Conservation (phyloP, 1,140 invertebrate genomes). For the Helicorthomorpha holstii region DNA sequence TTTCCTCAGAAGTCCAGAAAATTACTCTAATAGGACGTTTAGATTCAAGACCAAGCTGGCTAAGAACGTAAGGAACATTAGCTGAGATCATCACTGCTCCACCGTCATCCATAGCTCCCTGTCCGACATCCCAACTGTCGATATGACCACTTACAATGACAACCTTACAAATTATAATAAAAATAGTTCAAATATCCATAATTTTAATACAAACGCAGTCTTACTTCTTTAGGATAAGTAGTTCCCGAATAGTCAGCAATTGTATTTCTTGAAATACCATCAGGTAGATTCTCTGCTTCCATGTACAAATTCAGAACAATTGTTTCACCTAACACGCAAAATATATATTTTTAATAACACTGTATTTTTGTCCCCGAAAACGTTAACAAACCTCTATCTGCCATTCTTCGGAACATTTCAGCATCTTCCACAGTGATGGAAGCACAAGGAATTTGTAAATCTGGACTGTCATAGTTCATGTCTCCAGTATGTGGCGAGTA, state of each 20-base stretch:
- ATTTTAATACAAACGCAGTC: not conserved
- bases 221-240: constrained; percentile 33
- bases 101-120: constrained; percentile 79
- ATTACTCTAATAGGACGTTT: constrained; percentile 53
- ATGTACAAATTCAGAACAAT: constrained; percentile 32
- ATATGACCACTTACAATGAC: constrained; percentile 70
- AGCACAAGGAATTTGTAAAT: constrained; percentile 56
- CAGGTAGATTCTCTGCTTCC: constrained; percentile 31
- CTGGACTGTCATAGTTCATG: constrained; percentile 33
- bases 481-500: constrained; percentile 49
- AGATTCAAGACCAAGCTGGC: constrained; percentile 42
- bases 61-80: constrained; percentile 49
- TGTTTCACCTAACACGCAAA: not conserved
- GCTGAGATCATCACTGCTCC: constrained; percentile 38
- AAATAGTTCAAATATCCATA: no score
- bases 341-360: not conserved
- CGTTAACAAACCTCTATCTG: not conserved
- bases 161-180: no score
- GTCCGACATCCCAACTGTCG: constrained; percentile 75
- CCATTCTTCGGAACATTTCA: constrained; percentile 45
- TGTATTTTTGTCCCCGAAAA: not conserved
- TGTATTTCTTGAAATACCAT: constrained; percentile 46
- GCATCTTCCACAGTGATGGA: constrained; percentile 67
- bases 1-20: constrained; percentile 70
- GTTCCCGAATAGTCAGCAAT: constrained; percentile 48